A percentile compares a stretch with the other conserved stretches of the same genome.
Conservation (phyloP, 2,113 vertebrate genomes). For the Periophthalmus modestus region DNA sequence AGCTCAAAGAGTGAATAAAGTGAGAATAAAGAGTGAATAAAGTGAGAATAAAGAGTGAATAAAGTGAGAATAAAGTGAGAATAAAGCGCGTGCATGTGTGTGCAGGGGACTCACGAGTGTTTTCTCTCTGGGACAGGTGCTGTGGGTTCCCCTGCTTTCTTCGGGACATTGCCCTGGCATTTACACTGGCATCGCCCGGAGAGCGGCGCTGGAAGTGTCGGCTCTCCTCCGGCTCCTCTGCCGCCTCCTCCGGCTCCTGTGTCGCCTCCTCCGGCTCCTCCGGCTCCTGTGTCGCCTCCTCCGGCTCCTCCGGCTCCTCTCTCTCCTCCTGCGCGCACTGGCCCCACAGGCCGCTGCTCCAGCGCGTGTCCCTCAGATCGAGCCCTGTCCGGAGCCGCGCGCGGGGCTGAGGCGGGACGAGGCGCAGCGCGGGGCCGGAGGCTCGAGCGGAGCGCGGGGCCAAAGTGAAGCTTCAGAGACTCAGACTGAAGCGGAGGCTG, state of each 20-base stretch:
- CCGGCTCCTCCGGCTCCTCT: conserved; percentile 66
- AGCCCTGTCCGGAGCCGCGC: conserved; percentile 72
- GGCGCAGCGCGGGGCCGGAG: conserved; percentile 44
- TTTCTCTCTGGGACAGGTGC: conserved; percentile 98
- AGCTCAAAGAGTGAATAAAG: conserved; percentile 3
- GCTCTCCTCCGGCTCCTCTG: conserved; percentile 68
- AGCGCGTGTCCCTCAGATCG: conserved; percentile 50
- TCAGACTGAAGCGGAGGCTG: conserved; percentile 18
- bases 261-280: conserved; percentile 71
- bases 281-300: conserved; percentile 71
- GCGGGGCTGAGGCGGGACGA: conserved; percentile 58
- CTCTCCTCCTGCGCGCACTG: conserved; percentile 38
- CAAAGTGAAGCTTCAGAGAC: conserved; percentile 44
- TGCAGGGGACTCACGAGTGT: conserved; percentile 91
- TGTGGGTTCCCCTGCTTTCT: conserved; percentile 99
- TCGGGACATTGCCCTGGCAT: conserved; percentile 99
- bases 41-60: conserved; percentile 1
- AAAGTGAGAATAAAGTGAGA: no score
- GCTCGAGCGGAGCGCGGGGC: conserved; percentile 42
- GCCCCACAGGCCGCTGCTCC: conserved; percentile 37
- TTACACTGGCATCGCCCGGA: conserved; percentile 97
- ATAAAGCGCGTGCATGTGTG: no score
- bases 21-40: neutral
- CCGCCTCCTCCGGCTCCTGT: conserved; percentile 57
- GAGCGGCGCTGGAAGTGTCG: conserved; percentile 85